Base-by-base conservation (phyloP, 2,888 invertebrate genomes). In the Papilio gigon region DNA sequence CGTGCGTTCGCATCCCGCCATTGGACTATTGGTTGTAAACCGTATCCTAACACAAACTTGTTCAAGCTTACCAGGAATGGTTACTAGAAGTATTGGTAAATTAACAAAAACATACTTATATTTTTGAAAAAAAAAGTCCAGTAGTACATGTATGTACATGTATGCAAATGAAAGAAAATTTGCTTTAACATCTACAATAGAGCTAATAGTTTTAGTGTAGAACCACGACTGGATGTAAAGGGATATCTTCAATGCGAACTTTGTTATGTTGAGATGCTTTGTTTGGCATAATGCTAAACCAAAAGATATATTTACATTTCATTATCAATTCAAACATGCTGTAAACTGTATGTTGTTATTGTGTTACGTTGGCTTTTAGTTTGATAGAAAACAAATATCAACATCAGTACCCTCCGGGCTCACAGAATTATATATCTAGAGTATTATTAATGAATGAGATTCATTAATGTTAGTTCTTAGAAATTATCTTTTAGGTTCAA, bases 251-350 rank as follows among this genome's bases (percentile, higher is more conserved):
- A 56, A 47, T 47, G 53, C 27, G 2, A 60, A 42, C 60, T 53
- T 59, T 53, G 64, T 64, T 64, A 53, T 69, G 50, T 53, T 17
- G 42, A 42, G 65, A 65, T 68, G 59, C 20, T 65, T 53, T 14
- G 30, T n/a, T n/a, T n/a, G n/a, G n/a, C n/a, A n/a, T n/a, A n/a
- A n/a, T n/a, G n/a, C n/a, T n/a, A n/a, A n/a, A n/a, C 60, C 25
- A 65, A 60, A 69, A 65, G 22, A 65, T 50, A 42, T 69, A 69
- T 65, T 65, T 69, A 61, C 68, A 40, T 60, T 69, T 60, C 33
- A 69, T 69, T 60, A 69, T 53, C 60, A 61, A 69, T 40, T 53
- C 61, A 65, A 61, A 69, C 61, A 65, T 33, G 40, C n/a, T 50
- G 37, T 47, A 47, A 59, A 58, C 63, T 59, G 35, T 68, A 47